Base-by-base conservation (phyloP, 35 echinoderm and acorn worm genomes). In the Chiridota heheva region DNA sequence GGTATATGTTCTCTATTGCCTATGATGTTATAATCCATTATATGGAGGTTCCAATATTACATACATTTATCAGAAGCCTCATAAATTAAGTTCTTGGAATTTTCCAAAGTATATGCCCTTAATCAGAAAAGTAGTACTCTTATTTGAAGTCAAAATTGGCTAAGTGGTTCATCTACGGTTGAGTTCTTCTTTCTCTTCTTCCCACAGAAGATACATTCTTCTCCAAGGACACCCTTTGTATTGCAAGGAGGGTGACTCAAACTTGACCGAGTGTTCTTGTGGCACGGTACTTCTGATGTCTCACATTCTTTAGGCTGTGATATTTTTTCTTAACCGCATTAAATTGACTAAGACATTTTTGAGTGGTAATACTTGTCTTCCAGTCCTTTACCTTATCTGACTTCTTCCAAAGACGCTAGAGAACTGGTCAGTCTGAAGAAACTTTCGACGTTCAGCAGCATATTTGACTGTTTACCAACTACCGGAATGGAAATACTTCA, bases 301-400 rank as follows among this genome's bases (percentile, higher is more conserved):
- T n/a, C n/a, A n/a, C n/a, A n/a, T n/a, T 67, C 37, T 0, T 22
- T 56, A 60, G 58, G 7, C 42, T 31, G 53, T 43, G 42, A 44
- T 64, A 39, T 18, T 35, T 33, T 58, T 81, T 30, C 67, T 60
- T 81, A 65, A 2, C 63, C 77, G 41, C 58, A 57, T 44, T 2
- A 81, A 67, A 81, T 65, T 0, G 58, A 0, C 63, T 60, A 0
- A 81, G 38, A 35, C 77, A 81, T n/a, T 2, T 22, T 60, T 67
- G 77, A 67, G 58, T 81, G 77, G 77, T 81, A 81, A 67, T 81
- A 45, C 40, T 81, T 81, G 77, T 60, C 77, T 61, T 81, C 77
- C 45, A 60, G 2, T 1, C 35, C n/a, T n/a, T n/a, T n/a, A n/a
- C n/a, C n/a, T n/a, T n/a, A n/a, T n/a, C n/a, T n/a, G n/a, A n/a